Evolutionary conservation across 2,888 invertebrate species (phyloP), one percentile per base, ranked within the genome.

Genomic region (Theristus sp.): DNA sequence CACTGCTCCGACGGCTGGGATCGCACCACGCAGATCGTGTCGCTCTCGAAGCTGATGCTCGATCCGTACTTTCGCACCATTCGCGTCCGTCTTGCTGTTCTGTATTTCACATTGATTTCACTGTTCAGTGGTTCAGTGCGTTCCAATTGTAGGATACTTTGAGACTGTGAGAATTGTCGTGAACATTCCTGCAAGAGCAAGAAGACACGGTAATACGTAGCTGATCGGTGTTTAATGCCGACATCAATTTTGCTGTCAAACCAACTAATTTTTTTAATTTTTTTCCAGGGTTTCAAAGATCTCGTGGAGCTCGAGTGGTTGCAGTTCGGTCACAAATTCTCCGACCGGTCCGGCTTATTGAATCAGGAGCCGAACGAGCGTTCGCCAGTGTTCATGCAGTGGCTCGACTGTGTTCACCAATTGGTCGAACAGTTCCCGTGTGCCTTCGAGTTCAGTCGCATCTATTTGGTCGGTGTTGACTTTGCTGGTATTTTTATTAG

Each of bases 1-100:
- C 96, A 96, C 76, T 96, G 96, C 77, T 91, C 91, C 1, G 96
- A 96, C 78, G 96, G 96, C 56, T 96, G 96, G 96, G 96, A 98
- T 78, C 82, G 96, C 66, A 98, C 96, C 61, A 89, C 96, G 56
- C 96, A 98, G 79, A 86, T 98, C 66, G 88, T 89, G 24, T 87
- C 93, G 52, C 81, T 94, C 59, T 89, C 90, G 22, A 86, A 94
- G 76, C 80, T 96, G 53, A 79, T 94, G 71, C 80, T 94, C 49
- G 96, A 96, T 80, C 90, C 93, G 0, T 85, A 84, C 77, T 96
- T 96, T 76, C 81, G 96, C 67, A 96, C 94, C 20, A 81, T 89
- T 59, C 84, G 89, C 80, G 90, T 79, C 68, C n/a, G n/a, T n/a
- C n/a, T n/a, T 59, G 61, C n/a, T n/a, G n/a, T n/a, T n/a, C n/a